A percentile compares a stretch with the other conserved stretches of the same genome.
phyloP scores from a whole-genome alignment of 2,113 vertebrate species.

The Regulus satrapa region DNA sequence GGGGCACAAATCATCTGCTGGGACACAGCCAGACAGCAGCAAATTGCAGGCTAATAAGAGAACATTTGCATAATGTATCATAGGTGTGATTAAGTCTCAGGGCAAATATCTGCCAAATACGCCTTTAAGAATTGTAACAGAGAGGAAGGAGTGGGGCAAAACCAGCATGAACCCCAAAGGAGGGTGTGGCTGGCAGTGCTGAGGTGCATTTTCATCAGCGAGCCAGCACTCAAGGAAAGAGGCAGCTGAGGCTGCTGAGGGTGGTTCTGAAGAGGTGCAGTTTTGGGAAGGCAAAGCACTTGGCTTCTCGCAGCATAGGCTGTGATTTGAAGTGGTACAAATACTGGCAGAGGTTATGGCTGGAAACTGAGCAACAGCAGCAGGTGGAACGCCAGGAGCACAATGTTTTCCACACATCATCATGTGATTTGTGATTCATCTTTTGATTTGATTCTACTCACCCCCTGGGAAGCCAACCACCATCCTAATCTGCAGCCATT shows the following conservation, averaged over 20 bases:
- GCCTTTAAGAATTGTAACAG: background rate
- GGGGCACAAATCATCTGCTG: background rate
- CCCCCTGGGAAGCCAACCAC: background rate
- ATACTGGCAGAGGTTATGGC: background rate
- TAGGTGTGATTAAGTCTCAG: background rate
- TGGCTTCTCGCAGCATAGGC: accelerated
- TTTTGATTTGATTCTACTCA: background rate
- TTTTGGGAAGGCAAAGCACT: background rate
- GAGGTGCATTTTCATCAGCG: background rate
- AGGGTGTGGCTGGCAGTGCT: background rate
- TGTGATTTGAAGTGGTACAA: background rate
- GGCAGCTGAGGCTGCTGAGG: background rate
- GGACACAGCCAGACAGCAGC: background rate
- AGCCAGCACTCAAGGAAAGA: background rate
- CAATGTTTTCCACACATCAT: background rate
- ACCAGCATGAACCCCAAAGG: accelerated
- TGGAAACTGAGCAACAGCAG: background rate
- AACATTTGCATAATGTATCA: background rate
- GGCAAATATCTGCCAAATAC: background rate
- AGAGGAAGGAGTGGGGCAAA: background rate
- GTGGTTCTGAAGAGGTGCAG: background rate
- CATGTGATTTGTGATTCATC: background rate
- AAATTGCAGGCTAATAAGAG: background rate
- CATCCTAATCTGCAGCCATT: background rate
- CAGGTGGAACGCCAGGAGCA: background rate